Evolutionary conservation across 2,888 invertebrate species (phyloP).

Genomic region (Galerucella calmariensis): DNA sequence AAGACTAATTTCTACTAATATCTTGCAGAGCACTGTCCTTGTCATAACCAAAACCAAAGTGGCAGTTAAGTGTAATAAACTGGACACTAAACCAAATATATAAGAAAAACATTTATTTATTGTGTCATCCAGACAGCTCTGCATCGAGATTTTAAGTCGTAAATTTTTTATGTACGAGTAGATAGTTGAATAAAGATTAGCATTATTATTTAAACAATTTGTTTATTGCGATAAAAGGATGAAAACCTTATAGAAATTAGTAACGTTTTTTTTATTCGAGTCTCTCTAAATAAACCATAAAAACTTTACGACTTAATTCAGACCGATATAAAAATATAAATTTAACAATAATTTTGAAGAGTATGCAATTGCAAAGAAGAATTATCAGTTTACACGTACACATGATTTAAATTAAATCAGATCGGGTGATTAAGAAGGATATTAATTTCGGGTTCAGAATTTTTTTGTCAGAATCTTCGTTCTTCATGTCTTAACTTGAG

Average conservation of each 20-base stretch:
- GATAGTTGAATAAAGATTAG: neutral
- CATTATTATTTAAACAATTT: neutral
- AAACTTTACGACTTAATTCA: neutral
- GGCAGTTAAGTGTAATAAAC: no score
- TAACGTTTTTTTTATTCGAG: neutral
- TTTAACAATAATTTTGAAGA: neutral
- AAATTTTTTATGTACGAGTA: neutral
- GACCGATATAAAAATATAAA: neutral
- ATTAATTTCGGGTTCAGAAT: no score
- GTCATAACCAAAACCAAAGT: no score
- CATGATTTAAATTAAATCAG: no score
- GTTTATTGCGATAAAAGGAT: neutral
- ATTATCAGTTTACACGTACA: no score
- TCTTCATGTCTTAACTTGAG: no score
- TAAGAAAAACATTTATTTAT: neutral
- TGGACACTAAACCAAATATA: neutral
- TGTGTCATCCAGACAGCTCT: neutral
- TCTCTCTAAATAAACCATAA: neutral
- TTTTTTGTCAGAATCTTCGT: no score
- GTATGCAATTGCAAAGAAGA: no score
- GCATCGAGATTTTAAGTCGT: neutral
- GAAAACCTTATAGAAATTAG: neutral
- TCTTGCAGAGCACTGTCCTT: no score
- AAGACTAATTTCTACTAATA: no score
- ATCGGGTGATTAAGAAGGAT: no score